A percentile compares a stretch with the other conserved stretches of the same genome.
These are phyloP conservation scores for Rhinoptilus africanus DNA, from an alignment of 2,113 vertebrate species.

Conservation along the genomic window DNA sequence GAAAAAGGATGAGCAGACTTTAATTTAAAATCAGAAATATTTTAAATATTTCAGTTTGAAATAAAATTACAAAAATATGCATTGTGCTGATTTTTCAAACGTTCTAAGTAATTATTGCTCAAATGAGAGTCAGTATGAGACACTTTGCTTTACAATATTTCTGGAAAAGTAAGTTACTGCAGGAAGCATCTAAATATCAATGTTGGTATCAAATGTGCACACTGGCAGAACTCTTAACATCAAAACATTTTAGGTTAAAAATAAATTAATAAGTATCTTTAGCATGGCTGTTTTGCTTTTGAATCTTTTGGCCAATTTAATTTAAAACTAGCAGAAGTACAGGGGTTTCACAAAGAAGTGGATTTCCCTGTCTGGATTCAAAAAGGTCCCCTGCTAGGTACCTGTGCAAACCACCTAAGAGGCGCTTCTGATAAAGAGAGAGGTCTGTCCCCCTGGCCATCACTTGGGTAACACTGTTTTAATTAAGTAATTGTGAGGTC, in stretches of 20 bases:
- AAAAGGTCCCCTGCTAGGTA: not conserved
- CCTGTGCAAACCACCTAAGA: not conserved
- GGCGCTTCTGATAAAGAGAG: not conserved
- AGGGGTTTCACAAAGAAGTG: not conserved
- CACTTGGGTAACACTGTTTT: not conserved
- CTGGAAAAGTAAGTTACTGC: not conserved
- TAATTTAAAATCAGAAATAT: not conserved
- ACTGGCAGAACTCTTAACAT: not conserved
- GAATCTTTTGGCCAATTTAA: not conserved
- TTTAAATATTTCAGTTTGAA: not conserved
- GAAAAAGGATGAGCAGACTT: not conserved
- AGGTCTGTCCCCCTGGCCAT: not conserved
- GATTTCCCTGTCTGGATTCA: not conserved
- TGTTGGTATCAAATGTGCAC: not conserved
- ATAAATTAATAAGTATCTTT: not conserved
- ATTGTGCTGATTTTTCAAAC: not conserved
- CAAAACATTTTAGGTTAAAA: not conserved
- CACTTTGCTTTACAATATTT: not conserved
- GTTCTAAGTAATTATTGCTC: not conserved
- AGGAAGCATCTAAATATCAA: not conserved
- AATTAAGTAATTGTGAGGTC: not conserved
- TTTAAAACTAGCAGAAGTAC: not conserved
- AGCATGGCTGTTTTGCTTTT: not conserved
- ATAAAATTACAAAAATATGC: not conserved
- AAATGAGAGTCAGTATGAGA: not conserved